These are phyloP conservation scores for Lophius americanus DNA, from an alignment of 2,797 vertebrate genomes.

Conservation along the genomic window DNA sequence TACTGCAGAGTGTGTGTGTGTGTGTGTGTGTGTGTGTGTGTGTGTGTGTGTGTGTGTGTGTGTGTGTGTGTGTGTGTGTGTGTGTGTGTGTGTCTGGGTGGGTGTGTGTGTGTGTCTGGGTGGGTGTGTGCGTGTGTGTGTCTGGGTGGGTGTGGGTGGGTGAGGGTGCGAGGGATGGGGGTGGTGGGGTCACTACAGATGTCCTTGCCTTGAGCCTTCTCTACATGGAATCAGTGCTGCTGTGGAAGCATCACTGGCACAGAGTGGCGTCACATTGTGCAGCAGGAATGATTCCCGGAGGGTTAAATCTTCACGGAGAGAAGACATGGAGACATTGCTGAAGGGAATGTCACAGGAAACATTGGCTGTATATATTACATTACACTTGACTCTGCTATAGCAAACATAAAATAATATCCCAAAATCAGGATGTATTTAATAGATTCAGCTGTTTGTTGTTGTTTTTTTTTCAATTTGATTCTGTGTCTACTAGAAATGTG, in stretches of 20 bases:
- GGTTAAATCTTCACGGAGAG: constrained; percentile 13
- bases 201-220: constrained; percentile 75
- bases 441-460: background rate
- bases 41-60: constrained; percentile 29
- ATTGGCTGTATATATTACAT: background rate
- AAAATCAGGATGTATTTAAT: too few species aligned
- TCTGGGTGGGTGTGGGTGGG: constrained; percentile 18
- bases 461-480: background rate
- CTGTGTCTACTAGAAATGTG: background rate
- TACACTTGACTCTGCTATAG: background rate
- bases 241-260: constrained; percentile 51
- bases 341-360: constrained; percentile 6
- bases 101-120: too few species aligned
- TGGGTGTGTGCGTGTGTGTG: constrained; percentile 30
- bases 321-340: background rate
- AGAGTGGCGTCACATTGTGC: constrained; percentile 37
- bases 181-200: constrained; percentile 46
- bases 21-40: constrained; percentile 28
- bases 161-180: constrained; percentile 12
- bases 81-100: constrained; percentile 29
- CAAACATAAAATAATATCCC: too few species aligned
- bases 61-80: constrained; percentile 32
- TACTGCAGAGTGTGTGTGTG: constrained; percentile 38
- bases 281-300: constrained; percentile 23
- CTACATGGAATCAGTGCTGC: constrained; percentile 56